phyloP scores from a whole-genome alignment of 2,797 vertebrate genomes.

The Catostomus latipinnis region DNA sequence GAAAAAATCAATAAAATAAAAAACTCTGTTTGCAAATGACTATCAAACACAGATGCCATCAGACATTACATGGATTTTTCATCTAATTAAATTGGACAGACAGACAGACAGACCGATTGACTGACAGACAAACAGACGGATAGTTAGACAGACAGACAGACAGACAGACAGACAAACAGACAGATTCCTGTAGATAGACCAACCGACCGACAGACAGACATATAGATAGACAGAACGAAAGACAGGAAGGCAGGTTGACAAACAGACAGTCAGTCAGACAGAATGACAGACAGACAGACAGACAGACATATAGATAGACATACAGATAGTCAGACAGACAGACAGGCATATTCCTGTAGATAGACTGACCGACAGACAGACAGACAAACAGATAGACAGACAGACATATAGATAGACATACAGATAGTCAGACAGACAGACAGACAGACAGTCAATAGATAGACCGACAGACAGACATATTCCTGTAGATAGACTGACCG shows the following conservation, averaged over 20 bases:
- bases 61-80: not conserved
- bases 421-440: accelerated
- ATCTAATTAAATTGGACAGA: not conserved
- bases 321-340: too few relatives aligned
- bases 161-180: not conserved
- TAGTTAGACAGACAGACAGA: not conserved
- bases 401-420: too few relatives aligned
- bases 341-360: too few relatives aligned
- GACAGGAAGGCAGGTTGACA: too few relatives aligned
- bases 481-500: not conserved
- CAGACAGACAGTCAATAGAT: not conserved
- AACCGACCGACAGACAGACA: not conserved
- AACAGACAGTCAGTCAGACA: not conserved
- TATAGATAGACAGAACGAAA: too few relatives aligned
- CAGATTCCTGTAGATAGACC: too few relatives aligned
- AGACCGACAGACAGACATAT: not conserved
- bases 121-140: too few relatives aligned
- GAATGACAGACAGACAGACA: accelerated
- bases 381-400: not conserved
- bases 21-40: not conserved
- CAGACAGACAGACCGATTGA: too few relatives aligned
- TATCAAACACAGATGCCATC: not conserved
- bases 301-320: too few relatives aligned
- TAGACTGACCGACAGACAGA: not conserved
- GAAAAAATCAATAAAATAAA: not conserved